Evolutionary conservation across 2,113 vertebrate species (phyloP).

Genomic region (Aplodontia rufa): DNA sequence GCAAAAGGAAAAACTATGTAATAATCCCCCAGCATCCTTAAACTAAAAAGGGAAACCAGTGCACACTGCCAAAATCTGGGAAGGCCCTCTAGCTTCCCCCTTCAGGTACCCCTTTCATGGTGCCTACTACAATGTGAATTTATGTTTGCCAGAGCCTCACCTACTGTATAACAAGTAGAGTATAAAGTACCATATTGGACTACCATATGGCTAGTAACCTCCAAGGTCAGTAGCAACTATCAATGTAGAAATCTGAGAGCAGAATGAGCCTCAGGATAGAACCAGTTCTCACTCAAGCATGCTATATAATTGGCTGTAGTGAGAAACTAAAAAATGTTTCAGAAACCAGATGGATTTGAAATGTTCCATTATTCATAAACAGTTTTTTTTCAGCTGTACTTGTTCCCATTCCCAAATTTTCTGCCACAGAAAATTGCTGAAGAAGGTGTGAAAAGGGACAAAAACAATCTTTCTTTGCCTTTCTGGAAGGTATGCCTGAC

Average conservation of each 20-base stretch:
- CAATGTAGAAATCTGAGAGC: conserved; percentile 88
- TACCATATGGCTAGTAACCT: conserved; percentile 91
- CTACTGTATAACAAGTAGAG: conserved; percentile 85
- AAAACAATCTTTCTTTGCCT: conserved; percentile 73
- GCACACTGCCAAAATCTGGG: conserved; percentile 73
- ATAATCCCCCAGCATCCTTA: conserved; percentile 77
- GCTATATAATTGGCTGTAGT: conserved; percentile 90
- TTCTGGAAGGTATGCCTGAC: conserved; percentile 1
- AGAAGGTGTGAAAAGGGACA: conserved; percentile 79
- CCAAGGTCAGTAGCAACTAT: conserved; percentile 89
- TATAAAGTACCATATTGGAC: conserved; percentile 89
- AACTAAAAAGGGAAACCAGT: conserved; percentile 79
- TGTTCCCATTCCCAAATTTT: conserved; percentile 86
- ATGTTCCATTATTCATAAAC: conserved; percentile 93
- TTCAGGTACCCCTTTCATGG: conserved; percentile 58
- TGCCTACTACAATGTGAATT: conserved; percentile 84
- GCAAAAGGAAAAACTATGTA: conserved; percentile 66
- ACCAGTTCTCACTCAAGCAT: conserved; percentile 90
- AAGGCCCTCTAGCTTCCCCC: conserved; percentile 64
- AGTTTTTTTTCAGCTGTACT: conserved; percentile 82
- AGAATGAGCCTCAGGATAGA: conserved; percentile 90
- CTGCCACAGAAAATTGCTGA: conserved; percentile 76
- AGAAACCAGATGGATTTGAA: conserved; percentile 91
- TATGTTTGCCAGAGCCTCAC: conserved; percentile 84
- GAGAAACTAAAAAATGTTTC: conserved; percentile 88